Conservation (phyloP, 2,113 vertebrate species). For the Alethe castanea region DNA sequence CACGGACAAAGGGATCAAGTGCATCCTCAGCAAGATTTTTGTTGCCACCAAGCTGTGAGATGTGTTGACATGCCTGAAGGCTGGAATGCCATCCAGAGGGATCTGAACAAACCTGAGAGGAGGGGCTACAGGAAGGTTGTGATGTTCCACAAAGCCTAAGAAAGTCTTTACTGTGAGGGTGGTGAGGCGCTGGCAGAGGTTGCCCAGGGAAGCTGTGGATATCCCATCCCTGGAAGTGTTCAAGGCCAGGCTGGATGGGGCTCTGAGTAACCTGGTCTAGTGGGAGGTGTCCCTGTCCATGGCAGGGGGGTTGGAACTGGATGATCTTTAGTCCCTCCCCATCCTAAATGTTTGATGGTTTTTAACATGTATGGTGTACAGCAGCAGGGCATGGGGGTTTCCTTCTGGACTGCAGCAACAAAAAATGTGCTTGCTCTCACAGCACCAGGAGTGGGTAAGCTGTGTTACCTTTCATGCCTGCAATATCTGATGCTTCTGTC, state of each 20-base stretch:
- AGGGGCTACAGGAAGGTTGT: not conserved
- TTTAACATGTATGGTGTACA: accelerated
- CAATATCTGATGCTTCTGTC: not conserved
- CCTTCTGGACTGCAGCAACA: not conserved
- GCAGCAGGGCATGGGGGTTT: accelerated
- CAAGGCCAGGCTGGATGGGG: not conserved
- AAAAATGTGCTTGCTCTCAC: not conserved
- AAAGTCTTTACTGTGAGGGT: not conserved
- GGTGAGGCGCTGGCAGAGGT: not conserved
- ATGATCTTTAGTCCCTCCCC: not conserved
- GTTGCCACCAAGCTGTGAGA: too few species aligned
- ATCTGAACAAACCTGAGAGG: accelerated
- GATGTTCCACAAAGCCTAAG: not conserved
- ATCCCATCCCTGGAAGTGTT: not conserved
- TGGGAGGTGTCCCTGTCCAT: not conserved
- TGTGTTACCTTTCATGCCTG: not conserved
- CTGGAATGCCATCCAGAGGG: not conserved
- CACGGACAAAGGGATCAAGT: accelerated
- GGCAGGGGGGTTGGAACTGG: not conserved
- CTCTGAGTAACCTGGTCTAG: not conserved
- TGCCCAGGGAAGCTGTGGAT: not conserved
- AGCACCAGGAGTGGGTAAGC: not conserved
- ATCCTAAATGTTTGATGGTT: not conserved
- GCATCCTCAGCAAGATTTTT: not conserved
- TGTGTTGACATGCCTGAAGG: not conserved